phyloP scores from a whole-genome alignment of 2,113 vertebrate genomes.

The Leucopsar rothschildi region DNA sequence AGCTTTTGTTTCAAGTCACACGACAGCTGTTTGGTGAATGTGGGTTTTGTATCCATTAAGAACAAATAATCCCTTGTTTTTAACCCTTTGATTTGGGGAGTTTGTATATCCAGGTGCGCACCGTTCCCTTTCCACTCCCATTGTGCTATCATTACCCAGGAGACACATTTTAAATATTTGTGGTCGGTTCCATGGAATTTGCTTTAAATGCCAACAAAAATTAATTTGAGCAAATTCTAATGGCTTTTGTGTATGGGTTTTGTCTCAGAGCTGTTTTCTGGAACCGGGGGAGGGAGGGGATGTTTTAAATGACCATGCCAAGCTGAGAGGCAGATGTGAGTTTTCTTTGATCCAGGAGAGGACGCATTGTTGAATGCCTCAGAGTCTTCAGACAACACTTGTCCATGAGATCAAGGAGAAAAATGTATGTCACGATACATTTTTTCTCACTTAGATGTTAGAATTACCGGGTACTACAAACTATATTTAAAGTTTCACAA shows the following conservation, averaged over 20 bases:
- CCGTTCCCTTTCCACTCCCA: neutral
- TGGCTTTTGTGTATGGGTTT: neutral
- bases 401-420: constrained; percentile 39
- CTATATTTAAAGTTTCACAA: constrained; percentile 54
- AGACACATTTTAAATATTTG: constrained; percentile 43
- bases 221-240: neutral
- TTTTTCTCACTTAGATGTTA: constrained; percentile 63
- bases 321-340: constrained; percentile 57
- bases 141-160: constrained; percentile 19
- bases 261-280: constrained; percentile 26
- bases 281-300: neutral
- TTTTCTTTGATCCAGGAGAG: constrained; percentile 55
- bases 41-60: neutral
- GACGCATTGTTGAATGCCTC: constrained; percentile 17
- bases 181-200: constrained; percentile 29
- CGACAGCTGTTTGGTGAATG: neutral
- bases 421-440: neutral
- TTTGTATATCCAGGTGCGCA: constrained; percentile 55
- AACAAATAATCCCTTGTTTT: constrained; percentile 58
- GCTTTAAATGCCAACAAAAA: constrained; percentile 35
- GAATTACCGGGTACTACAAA: constrained; percentile 61
- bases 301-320: constrained; percentile 33
- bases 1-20: neutral
- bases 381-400: constrained; percentile 49
- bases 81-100: constrained; percentile 55